Evolutionary conservation across 2,113 vertebrate species (phyloP).

Genomic region (Aegithalos caudatus): DNA sequence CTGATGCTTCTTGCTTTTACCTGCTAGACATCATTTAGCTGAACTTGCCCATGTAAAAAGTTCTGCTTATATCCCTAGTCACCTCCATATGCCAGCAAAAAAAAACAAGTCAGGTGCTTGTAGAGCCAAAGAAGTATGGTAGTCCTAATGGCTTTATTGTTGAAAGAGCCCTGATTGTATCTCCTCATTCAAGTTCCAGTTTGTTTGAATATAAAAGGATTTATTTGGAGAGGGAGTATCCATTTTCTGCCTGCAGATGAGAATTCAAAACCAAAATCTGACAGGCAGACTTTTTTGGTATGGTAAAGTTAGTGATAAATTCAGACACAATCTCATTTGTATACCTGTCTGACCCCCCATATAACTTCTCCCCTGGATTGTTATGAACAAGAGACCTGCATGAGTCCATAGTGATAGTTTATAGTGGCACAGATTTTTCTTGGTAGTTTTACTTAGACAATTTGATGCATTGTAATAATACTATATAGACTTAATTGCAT

Average conservation of each 20-base stretch:
- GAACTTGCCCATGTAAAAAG: background rate
- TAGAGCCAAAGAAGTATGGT: background rate
- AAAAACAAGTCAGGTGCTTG: background rate
- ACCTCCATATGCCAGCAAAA: slow-evolving; percentile 1
- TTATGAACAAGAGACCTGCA: background rate
- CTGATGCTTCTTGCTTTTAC: background rate
- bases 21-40: background rate
- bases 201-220: background rate
- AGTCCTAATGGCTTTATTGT: background rate
- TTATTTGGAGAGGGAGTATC: background rate
- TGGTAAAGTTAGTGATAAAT: background rate
- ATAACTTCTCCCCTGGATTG: background rate
- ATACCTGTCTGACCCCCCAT: background rate
- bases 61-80: background rate
- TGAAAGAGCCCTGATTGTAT: background rate
- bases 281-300: background rate
- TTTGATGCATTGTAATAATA: background rate
- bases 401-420: rapidly evolving
- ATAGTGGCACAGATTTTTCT: background rate
- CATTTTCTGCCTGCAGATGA: background rate
- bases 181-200: background rate
- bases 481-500: background rate
- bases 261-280: background rate
- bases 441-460: background rate
- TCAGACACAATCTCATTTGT: background rate